These are phyloP conservation scores for Euplexia lucipara DNA, from an alignment of 2,888 invertebrate species.

Conservation along the genomic window DNA sequence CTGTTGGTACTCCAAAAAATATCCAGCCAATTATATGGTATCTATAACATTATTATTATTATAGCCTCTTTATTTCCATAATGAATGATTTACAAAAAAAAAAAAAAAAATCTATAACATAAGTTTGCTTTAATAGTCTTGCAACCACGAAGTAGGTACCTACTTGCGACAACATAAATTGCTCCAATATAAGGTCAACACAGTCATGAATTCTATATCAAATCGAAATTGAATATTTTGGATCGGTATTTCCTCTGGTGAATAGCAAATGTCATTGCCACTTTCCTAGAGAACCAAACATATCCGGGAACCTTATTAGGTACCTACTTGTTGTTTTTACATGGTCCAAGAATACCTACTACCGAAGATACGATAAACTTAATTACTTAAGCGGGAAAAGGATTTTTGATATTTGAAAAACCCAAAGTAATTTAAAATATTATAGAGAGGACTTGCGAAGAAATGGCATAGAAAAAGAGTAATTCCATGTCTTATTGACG, in stretches of 20 bases:
- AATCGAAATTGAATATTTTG: constrained; percentile 71
- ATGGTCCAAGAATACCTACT: not conserved
- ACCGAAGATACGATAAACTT: not conserved
- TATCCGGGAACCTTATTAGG: constrained; percentile 16
- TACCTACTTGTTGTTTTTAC: not conserved
- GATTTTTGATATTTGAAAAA: not conserved
- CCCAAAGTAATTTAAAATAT: too few relatives aligned
- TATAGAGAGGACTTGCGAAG: too few relatives aligned
- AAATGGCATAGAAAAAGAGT: too few relatives aligned
- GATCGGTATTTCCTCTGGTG: constrained; percentile 67
- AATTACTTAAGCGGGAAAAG: not conserved
- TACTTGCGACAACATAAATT: constrained; percentile 29
- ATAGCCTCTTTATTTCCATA: too few relatives aligned
- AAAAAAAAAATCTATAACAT: too few relatives aligned
- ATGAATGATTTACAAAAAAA: too few relatives aligned
- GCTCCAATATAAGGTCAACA: constrained; percentile 64
- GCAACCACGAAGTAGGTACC: not conserved
- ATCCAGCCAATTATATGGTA: too few relatives aligned
- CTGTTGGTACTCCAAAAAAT: too few relatives aligned
- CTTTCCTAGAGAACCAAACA: constrained; percentile 65
- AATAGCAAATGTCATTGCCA: constrained; percentile 74
- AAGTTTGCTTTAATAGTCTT: too few relatives aligned
- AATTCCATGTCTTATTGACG: too few relatives aligned
- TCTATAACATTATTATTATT: too few relatives aligned
- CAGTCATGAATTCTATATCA: constrained; percentile 71